Evolutionary conservation across 2,797 vertebrate genomes (phyloP).

Genomic region (Falco cherrug): DNA sequence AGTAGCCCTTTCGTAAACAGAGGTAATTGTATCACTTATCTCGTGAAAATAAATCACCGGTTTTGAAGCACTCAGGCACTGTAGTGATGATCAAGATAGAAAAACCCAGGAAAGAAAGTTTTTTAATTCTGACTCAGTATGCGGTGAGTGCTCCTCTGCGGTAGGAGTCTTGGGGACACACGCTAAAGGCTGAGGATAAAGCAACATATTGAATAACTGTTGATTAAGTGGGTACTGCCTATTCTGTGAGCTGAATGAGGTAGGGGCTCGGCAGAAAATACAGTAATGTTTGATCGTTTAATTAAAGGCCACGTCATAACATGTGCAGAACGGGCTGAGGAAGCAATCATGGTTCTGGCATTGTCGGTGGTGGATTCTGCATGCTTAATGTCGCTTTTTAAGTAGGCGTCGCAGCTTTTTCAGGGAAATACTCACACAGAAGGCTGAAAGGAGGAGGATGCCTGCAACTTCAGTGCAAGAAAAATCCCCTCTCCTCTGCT

Average conservation of each 20-base stretch:
- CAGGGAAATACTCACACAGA: neutral
- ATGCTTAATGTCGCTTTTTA: rapidly evolving
- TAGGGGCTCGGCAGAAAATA: neutral
- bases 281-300: neutral
- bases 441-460: neutral
- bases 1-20: neutral
- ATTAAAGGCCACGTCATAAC: neutral
- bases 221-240: neutral
- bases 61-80: neutral
- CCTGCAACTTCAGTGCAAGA: neutral
- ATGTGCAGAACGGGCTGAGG: neutral
- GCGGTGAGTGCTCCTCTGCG: neutral
- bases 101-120: neutral
- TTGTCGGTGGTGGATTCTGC: neutral
- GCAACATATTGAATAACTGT: neutral
- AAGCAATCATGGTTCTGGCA: neutral
- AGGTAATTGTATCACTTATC: neutral
- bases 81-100: neutral
- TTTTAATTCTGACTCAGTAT: neutral
- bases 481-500: neutral
- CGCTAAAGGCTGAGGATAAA: neutral
- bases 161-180: neutral
- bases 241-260: neutral
- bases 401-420: neutral
- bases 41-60: neutral